Conservation (phyloP, 1,140 invertebrate species). For the Popillia japonica region DNA sequence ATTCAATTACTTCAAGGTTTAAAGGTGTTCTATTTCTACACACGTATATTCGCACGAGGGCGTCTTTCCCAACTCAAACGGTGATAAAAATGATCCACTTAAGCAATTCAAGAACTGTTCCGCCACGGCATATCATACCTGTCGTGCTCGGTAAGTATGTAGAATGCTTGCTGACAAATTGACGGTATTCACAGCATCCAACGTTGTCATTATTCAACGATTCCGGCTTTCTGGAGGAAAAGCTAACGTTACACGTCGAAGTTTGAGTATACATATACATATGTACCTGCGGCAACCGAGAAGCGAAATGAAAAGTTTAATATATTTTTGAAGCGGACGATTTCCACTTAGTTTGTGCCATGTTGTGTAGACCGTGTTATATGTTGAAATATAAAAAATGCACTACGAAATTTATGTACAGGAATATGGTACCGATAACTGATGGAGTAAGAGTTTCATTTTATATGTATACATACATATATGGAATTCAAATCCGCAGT, state of each 20-base stretch:
- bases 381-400: no score
- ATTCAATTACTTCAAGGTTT: not conserved
- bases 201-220: constrained; percentile 21
- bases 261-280: no score
- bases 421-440: no score
- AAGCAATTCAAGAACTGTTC: constrained; percentile 10
- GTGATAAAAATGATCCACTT: constrained; percentile 26
- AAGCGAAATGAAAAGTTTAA: not conserved
- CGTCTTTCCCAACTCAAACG: constrained; percentile 10
- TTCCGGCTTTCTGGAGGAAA: not conserved
- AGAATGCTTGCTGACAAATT: constrained; percentile 16
- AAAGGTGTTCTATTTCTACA: not conserved
- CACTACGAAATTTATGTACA: no score
- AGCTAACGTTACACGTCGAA: not conserved
- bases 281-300: not conserved
- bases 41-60: not conserved
- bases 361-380: not conserved
- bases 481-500: no score
- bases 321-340: not conserved
- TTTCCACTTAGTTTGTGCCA: not conserved
- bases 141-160: constrained; percentile 16
- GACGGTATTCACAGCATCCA: constrained; percentile 25
- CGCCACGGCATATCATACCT: constrained; percentile 6
- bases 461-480: no score
- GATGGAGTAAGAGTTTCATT: no score